Conservation (phyloP, 1,140 invertebrate species). For the Temnothorax nylanderi region DNA sequence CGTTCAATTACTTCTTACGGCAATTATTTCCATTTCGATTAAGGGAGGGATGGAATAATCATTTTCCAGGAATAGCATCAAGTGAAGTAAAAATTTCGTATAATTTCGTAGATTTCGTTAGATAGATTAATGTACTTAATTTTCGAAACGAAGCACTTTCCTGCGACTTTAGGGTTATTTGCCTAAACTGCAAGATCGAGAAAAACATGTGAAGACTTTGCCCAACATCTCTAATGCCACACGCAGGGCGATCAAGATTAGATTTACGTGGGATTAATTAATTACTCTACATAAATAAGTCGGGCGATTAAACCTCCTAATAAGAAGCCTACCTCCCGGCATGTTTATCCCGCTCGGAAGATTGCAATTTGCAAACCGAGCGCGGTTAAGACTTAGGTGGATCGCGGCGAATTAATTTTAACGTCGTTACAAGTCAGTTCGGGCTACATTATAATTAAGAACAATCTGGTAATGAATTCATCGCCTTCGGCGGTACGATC, state of each 20-base stretch:
- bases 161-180: neutral
- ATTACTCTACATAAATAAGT: conserved; percentile 72
- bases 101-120: neutral
- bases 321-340: conserved; percentile 65
- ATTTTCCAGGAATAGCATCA: neutral
- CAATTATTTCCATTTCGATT: neutral
- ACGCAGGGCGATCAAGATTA: neutral
- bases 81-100: neutral
- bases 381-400: conserved; percentile 65
- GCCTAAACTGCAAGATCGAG: neutral
- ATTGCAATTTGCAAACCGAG: conserved; percentile 71
- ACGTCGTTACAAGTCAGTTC: conserved; percentile 39
- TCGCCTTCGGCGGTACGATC: conserved; percentile 14
- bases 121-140: neutral
- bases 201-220: neutral
- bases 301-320: conserved; percentile 62
- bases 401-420: conserved; percentile 67
- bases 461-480: conserved; percentile 67
- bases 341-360: conserved; percentile 68
- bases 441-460: conserved; percentile 60
- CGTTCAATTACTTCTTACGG: conserved; percentile 15
- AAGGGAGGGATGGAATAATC: neutral
- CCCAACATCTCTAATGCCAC: neutral
- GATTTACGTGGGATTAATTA: conserved; percentile 57
- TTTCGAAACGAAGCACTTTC: neutral